Evolutionary conservation across 1,140 invertebrate genomes (phyloP).

Genomic region (Nixonia krombeini): DNA sequence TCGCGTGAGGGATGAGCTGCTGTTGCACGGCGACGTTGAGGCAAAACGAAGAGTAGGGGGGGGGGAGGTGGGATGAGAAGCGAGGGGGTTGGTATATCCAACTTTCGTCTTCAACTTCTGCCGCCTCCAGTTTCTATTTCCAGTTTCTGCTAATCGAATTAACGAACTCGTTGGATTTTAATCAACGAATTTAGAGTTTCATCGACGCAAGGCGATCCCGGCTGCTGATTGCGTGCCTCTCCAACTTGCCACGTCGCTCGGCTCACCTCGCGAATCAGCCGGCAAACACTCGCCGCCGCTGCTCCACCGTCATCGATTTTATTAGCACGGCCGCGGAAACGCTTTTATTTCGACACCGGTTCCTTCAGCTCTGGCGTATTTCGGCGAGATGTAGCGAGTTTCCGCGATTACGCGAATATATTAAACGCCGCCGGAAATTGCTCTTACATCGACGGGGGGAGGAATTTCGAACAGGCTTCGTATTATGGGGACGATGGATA

Average conservation of each 20-base stretch:
- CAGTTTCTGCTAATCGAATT: constrained; percentile 33
- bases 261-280: too few relatives aligned
- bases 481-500: constrained; percentile 12
- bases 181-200: constrained; percentile 44
- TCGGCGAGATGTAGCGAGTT: too few relatives aligned
- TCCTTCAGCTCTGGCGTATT: too few relatives aligned
- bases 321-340: too few relatives aligned
- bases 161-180: constrained; percentile 43
- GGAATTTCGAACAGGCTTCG: constrained; percentile 5
- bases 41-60: constrained; percentile 16
- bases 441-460: background rate
- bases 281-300: too few relatives aligned
- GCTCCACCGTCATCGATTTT: too few relatives aligned
- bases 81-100: constrained; percentile 21
- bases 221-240: constrained; percentile 35
- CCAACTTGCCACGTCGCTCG: constrained; percentile 29
- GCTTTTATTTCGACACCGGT: too few relatives aligned
- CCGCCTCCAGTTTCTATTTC: too few relatives aligned
- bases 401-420: too few relatives aligned
- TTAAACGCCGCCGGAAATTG: background rate
- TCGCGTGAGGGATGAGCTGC: too few relatives aligned
- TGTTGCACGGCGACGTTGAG: too few relatives aligned
- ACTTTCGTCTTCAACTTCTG: constrained; percentile 36
- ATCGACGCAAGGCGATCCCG: constrained; percentile 34
- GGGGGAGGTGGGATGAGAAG: constrained; percentile 18